Evolutionary conservation across 2,797 vertebrate species (phyloP), one percentile per base, ranked within the genome.

Genomic region (Neoniphon sammara): DNA sequence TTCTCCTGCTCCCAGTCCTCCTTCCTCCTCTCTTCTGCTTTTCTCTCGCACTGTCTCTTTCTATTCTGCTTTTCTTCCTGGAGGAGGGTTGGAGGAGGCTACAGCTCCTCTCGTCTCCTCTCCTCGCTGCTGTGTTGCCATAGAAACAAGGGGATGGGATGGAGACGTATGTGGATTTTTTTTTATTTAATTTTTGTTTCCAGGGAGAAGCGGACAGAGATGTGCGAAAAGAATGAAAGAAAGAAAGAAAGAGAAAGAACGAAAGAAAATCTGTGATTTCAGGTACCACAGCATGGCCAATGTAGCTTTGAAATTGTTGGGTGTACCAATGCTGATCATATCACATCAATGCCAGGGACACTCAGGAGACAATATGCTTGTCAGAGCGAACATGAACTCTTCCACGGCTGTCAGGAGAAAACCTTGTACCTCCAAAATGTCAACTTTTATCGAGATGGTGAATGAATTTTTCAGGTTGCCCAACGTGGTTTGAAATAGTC

Each of bases 91-190:
- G 85, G 83, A 90, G 87, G 76, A 80, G 73, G 66, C 78, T 71
- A 31, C 64, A 7, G 75, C 75, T 78, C 70, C 52, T 75, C 77
- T 70, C 63, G 77, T 75, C 87, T 91, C 59, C 69, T 89, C 81
- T 82, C 85, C 68, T 65, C 78, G 36, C 78, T 75, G 80, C 91
- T 75, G 83, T 14, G 94, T 94, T 93, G 85, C 91, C 92, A 93
- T 93, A 87, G 93, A 92, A 95, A 94, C 93, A 92, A 84, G 88
- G 82, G 77, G 71, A 84, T 82, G 78, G 81, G 90, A 91, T 86
- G 85, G 83, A 93, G 91, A 90, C 85, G 87, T 80, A 87, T 77
- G 83, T 81, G 87, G 60, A 82, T 81, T 78, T 74, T 66, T 71
- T 64, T 78, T 79, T 78, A 78, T 27, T 78, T 72, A 53, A 27